Evolutionary conservation across 2,113 vertebrate genomes (phyloP).

Genomic region (Camarhynchus parvulus): DNA sequence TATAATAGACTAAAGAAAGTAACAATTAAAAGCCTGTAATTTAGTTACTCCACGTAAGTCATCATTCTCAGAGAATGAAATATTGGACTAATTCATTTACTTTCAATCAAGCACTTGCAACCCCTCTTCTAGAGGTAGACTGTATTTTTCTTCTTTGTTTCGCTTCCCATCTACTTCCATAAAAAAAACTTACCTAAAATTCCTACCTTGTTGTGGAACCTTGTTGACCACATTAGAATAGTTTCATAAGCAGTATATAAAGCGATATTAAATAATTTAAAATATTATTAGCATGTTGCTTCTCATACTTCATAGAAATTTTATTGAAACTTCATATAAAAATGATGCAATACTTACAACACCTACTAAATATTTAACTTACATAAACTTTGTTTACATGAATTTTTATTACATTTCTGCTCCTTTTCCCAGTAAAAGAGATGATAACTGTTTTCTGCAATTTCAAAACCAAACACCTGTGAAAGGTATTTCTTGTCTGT

Average conservation of each 20-base stretch:
- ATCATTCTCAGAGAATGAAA: constrained; percentile 15
- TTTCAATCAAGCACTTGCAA: background rate
- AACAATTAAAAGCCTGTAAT: constrained; percentile 54
- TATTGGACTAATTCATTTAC: constrained; percentile 16
- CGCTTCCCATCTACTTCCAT: background rate
- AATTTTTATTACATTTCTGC: background rate
- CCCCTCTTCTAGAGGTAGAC: background rate
- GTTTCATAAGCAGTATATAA: background rate
- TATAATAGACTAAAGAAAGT: constrained; percentile 37
- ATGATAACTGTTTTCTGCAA: background rate
- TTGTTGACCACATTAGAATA: background rate
- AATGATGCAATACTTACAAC: background rate
- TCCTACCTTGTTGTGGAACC: background rate
- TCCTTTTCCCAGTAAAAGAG: background rate
- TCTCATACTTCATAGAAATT: background rate
- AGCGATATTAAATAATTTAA: background rate
- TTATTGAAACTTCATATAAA: background rate
- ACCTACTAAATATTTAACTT: background rate
- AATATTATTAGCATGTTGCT: background rate
- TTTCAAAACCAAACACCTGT: background rate
- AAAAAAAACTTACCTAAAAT: background rate
- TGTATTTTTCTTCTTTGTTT: background rate
- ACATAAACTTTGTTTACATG: background rate
- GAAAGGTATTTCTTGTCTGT: background rate
- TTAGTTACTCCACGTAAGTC: background rate